Base-by-base conservation (phyloP, 2,888 invertebrate species). In the Dolomedes plantarius region DNA sequence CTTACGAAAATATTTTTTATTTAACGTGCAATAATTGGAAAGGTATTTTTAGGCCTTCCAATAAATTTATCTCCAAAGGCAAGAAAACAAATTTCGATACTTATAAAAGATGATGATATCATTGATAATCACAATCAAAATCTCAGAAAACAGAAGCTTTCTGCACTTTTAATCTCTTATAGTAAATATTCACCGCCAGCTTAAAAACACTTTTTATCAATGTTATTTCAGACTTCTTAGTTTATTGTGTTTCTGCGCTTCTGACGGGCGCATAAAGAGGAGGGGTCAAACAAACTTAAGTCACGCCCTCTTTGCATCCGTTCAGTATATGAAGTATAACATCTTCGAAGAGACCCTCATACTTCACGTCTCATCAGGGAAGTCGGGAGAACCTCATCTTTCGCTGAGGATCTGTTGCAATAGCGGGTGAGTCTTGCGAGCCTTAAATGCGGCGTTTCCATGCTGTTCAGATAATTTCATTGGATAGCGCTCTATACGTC, bases 241-340 rank as follows among this genome's bases (percentile, higher is more conserved):
- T 56, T 23, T 56, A 1, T 46, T 2, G 7, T 2, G 46, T 46
- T 46, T 46, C 9, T 56, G 56, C 56, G 56, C 56, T 56, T n/a
- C 56, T 56, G 56, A 56, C 56, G 56, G 56, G 23, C 56, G 56
- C 56, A 46, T 46, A 46, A 23, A 56, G 67, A 39, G 46, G 81
- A 36, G 39, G 80, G 75, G 41, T 39, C 69, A 75, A 36, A 75
- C 41, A 69, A 81, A 75, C 75, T 75, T 81, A 67, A 62, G 75
- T 62, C 69, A 67, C 75, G 9, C 81, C 81, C 23, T 13, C 64
- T 68, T 50, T n/a, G 1, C 19, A 46, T 31, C 16, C 11, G 23
- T 19, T 32, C 65, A 71, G 69, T 81, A 81, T 81, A 81, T 81
- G 74, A 75, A 50, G 56, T 81, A 75, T 75, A n/a, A 73, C 3